These are phyloP conservation scores for Lacerta viridis DNA, from an alignment of 2,797 vertebrate genomes.

Conservation along the genomic window DNA sequence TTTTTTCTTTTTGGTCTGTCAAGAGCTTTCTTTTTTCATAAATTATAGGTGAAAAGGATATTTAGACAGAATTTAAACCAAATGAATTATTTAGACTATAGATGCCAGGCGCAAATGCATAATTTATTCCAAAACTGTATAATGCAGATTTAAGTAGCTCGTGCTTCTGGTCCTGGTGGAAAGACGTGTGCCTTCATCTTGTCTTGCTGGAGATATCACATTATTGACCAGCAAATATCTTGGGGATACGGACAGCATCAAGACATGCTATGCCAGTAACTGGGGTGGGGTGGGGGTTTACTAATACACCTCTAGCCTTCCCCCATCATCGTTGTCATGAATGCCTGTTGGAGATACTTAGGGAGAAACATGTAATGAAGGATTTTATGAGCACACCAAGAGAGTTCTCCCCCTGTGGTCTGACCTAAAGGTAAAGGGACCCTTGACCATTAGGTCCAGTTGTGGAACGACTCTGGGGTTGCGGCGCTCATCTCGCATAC, in stretches of 20 bases:
- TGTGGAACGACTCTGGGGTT: too few species aligned
- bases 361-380: neutral
- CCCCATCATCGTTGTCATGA: neutral
- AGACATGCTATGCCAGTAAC: neutral
- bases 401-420: neutral
- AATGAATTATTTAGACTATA: conserved; percentile 77
- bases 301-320: neutral
- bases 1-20: conserved; percentile 46
- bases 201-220: conserved; percentile 38
- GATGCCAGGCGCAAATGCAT: conserved; percentile 65
- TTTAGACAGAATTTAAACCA: conserved; percentile 73
- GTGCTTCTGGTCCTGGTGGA: neutral
- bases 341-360: neutral
- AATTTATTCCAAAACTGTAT: conserved; percentile 70
- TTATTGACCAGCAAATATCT: neutral
- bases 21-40: conserved; percentile 55
- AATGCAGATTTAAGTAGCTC: conserved; percentile 58
- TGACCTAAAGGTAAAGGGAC: too few species aligned
- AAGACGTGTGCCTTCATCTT: conserved; percentile 31
- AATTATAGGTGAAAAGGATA: conserved; percentile 61
- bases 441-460: too few species aligned
- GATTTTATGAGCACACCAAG: neutral
- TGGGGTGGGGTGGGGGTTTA: too few species aligned
- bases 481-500: too few species aligned
- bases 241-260: neutral